phyloP scores from a whole-genome alignment of 2,888 invertebrate species.

The Eupithecia exiguata region DNA sequence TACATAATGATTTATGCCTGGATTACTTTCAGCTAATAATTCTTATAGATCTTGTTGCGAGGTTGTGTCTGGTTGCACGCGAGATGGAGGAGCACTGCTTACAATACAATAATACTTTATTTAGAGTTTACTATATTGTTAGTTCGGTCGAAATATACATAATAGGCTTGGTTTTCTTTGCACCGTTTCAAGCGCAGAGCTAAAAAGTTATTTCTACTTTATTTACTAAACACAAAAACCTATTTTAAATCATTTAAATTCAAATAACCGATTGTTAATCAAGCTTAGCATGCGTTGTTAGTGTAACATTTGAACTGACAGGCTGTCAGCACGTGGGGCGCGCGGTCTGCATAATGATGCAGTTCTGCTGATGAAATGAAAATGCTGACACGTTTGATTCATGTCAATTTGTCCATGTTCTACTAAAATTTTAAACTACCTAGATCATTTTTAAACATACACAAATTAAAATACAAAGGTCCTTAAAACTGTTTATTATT shows the following conservation, averaged over 20 bases:
- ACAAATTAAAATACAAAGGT: too few relatives aligned
- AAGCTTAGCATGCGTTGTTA: background rate
- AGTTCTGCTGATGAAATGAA: background rate
- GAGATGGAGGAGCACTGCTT: slow-evolving; percentile 9
- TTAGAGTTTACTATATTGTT: too few relatives aligned
- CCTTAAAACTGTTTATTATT: background rate
- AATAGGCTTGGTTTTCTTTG: background rate
- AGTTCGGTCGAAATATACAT: too few relatives aligned
- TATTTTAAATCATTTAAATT: background rate
- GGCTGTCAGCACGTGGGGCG: background rate
- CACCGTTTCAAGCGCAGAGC: background rate
- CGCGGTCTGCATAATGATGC: background rate
- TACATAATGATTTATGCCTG: slow-evolving; percentile 78
- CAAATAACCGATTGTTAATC: background rate
- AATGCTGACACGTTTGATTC: background rate
- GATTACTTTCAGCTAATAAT: slow-evolving; percentile 73
- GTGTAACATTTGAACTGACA: background rate
- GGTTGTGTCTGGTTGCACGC: slow-evolving; percentile 11
- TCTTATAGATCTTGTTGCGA: slow-evolving; percentile 47
- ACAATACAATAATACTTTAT: background rate
- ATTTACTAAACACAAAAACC: background rate
- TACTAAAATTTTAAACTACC: too few relatives aligned
- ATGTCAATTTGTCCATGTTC: background rate
- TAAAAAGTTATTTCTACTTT: background rate
- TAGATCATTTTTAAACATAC: too few relatives aligned